Evolutionary conservation across 2,797 vertebrate species (phyloP), one percentile per base, ranked within the genome.

Genomic region (Cossypha dichroa): DNA sequence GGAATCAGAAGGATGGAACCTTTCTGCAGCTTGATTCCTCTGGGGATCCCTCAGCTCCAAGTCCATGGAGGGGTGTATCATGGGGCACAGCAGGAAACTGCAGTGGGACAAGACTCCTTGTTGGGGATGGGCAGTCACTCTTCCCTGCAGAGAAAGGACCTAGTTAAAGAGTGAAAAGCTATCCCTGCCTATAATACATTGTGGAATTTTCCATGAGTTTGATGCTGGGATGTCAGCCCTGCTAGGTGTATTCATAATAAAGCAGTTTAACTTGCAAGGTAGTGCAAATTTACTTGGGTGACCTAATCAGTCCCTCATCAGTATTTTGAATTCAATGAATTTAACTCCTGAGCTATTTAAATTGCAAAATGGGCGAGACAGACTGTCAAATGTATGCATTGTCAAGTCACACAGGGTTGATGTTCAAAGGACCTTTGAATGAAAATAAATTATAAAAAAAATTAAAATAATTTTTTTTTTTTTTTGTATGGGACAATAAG

Each of bases 191-290:
- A 0, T 19, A 69, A 69, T 28, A 28, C 2, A 2, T 15, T 11
- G 41, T 63, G 29, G 38, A 49, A 51, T 80, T 84, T 96, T 77
- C 40, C 31, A 20, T 33, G 38, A 49, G 15, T 60, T 48, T 69
- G 26, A 13, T 62, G 40, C 33, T 8, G 15, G 17, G 6, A 2
- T 83, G 15, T 23, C 26, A 51, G 19, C 5, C 16, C 43, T 72
- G 40, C 11, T 68, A 29, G 25, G 5, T 78, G 19, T 26, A 79
- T 72, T 75, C 70, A 22, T 77, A 90, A 96, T 85, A 96, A 97
- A 93, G 58, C 82, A 96, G 60, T 96, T 96, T 93, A 84, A 62
- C 45, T 94, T 96, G 16, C 52, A 91, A 97, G 59, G 55, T 51
- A 78, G 63, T 15, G 55, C 54, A 93, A 95, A 92, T 94, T 85